Evolutionary conservation across 2,888 invertebrate genomes (phyloP).

Genomic region (Sclerodermus sp.): DNA sequence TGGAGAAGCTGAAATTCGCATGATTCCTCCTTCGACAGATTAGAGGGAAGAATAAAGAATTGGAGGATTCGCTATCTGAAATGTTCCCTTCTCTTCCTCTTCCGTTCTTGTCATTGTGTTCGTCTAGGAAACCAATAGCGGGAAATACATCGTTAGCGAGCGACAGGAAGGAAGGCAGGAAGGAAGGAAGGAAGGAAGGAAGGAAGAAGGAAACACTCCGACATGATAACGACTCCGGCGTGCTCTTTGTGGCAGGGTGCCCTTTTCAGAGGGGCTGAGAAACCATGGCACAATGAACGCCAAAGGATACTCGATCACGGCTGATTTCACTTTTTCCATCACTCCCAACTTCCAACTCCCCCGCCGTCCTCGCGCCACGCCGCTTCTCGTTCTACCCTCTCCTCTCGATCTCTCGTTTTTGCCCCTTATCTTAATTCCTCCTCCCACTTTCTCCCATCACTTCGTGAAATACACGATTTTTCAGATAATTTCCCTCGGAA

Average conservation of each 20-base stretch:
- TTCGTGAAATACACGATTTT: too few relatives aligned
- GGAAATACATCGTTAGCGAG: slow-evolving; percentile 48
- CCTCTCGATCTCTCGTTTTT: too few relatives aligned
- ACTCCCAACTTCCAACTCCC: too few relatives aligned
- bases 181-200: too few relatives aligned
- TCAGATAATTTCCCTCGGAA: too few relatives aligned
- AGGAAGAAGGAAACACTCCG: slow-evolving; percentile 28
- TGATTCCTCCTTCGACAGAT: neutral
- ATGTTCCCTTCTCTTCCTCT: slow-evolving; percentile 24
- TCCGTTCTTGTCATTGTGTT: slow-evolving; percentile 35
- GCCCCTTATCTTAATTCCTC: too few relatives aligned
- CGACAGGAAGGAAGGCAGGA: slow-evolving; percentile 37
- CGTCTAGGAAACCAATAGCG: slow-evolving; percentile 46
- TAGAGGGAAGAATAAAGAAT: too few relatives aligned
- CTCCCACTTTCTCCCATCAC: too few relatives aligned
- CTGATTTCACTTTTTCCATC: slow-evolving; percentile 29
- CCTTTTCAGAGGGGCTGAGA: slow-evolving; percentile 6
- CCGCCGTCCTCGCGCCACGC: too few relatives aligned
- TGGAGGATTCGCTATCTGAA: neutral
- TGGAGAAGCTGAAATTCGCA: neutral
- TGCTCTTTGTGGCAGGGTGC: slow-evolving; percentile 15
- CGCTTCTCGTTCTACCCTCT: too few relatives aligned
- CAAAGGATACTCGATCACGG: slow-evolving; percentile 30
- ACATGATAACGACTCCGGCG: slow-evolving; percentile 37
- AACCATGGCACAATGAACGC: slow-evolving; percentile 9